A percentile compares a stretch with the other conserved stretches of the same genome.
These are phyloP conservation scores for Lasioglossum morio DNA, from an alignment of 2,888 invertebrate genomes.

Conservation along the genomic window DNA sequence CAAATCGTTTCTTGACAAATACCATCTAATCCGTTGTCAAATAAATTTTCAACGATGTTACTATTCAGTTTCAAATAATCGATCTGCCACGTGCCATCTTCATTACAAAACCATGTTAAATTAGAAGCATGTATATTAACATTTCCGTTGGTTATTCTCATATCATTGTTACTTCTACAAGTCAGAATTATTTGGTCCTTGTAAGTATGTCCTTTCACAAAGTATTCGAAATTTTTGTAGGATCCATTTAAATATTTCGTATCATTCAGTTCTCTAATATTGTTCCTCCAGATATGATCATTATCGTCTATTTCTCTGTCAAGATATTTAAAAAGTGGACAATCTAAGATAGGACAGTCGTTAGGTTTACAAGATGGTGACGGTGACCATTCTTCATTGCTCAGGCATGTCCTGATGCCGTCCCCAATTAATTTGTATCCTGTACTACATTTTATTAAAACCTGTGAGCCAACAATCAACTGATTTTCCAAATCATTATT, in stretches of 20 bases:
- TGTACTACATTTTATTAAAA: conserved; percentile 84
- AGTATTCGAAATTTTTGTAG: conserved; percentile 58
- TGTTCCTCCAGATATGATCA: conserved; percentile 14
- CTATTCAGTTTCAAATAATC: conserved; percentile 38
- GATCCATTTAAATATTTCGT: conserved; percentile 30
- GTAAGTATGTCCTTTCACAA: conserved; percentile 70
- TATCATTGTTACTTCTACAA: conserved; percentile 65
- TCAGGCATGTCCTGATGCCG: conserved; percentile 85
- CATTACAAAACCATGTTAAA: conserved; percentile 75
- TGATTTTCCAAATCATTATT: conserved; percentile 18
- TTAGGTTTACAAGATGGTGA: conserved; percentile 85
- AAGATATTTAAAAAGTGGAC: conserved; percentile 67
- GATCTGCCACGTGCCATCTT: conserved; percentile 71
- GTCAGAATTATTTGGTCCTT: conserved; percentile 65
- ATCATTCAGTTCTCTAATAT: neutral
- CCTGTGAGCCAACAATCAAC: conserved; percentile 68
- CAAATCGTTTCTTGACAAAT: conserved; percentile 68
- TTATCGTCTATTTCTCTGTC: conserved; percentile 4
- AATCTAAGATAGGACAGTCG: conserved; percentile 66
- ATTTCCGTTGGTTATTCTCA: conserved; percentile 53
- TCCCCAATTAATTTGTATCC: conserved; percentile 87
- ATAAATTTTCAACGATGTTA: conserved; percentile 20
- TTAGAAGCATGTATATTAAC: conserved; percentile 49
- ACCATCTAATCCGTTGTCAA: conserved; percentile 32
- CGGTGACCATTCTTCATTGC: conserved; percentile 88